These are phyloP conservation scores for Aythya baeri DNA, from an alignment of 2,113 vertebrate genomes.

Conservation along the genomic window DNA sequence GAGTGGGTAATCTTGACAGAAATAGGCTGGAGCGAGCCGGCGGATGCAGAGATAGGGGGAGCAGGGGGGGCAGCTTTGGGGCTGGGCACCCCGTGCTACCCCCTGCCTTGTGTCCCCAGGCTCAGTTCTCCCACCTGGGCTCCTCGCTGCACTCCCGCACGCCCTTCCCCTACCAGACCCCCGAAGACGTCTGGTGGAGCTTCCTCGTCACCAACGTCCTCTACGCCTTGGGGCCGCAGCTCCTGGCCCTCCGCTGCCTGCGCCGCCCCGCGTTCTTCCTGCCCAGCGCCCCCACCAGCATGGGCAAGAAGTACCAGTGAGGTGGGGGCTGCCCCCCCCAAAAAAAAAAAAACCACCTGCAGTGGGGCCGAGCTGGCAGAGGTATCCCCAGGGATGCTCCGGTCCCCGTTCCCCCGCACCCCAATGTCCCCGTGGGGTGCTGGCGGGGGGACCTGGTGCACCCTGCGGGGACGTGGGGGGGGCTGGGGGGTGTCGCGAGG, in stretches of 20 bases:
- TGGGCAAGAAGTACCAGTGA: constrained; percentile 83
- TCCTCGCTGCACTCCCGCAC: constrained; percentile 85
- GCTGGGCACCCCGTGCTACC: not conserved
- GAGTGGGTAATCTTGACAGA: not conserved
- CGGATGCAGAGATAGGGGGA: not conserved
- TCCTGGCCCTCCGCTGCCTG: constrained; percentile 83
- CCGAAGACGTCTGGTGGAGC: constrained; percentile 70
- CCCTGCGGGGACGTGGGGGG: not conserved
- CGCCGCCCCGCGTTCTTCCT: constrained; percentile 82
- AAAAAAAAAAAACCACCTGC: not conserved
- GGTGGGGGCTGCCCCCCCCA: accelerated
- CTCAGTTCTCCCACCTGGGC: constrained; percentile 88
- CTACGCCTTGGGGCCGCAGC: constrained; percentile 76
- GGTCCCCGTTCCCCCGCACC: not conserved
- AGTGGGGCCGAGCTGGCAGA: not conserved
- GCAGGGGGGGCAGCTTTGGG: not conserved
- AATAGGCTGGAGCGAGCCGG: not conserved
- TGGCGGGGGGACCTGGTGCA: accelerated
- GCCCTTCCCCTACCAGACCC: constrained; percentile 83
- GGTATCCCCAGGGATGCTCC: not conserved
- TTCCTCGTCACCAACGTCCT: constrained; percentile 81
- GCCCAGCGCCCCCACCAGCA: not conserved
- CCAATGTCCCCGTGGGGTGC: not conserved
- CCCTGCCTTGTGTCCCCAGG: constrained; percentile 64
- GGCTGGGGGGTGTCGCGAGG: too few species aligned